Evolutionary conservation across 2,113 vertebrate genomes (phyloP).

Genomic region (Hystrix brachyura): DNA sequence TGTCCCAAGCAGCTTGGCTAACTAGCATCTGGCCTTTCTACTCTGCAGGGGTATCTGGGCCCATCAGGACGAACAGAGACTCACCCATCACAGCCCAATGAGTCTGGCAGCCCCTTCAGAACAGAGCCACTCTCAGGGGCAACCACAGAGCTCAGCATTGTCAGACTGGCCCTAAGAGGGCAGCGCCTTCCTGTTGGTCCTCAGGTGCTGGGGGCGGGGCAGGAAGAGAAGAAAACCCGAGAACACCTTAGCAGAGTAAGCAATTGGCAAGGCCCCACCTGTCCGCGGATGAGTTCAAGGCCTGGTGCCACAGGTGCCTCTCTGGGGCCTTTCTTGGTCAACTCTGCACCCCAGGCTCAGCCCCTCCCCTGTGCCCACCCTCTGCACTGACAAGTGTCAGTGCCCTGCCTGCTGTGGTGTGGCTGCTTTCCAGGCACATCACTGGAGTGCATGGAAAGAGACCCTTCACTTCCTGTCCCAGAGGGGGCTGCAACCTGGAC

Average conservation of each 20-base stretch:
- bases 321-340: background rate
- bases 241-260: background rate
- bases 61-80: background rate
- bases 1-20: background rate
- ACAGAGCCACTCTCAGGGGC: background rate
- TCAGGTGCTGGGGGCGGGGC: background rate
- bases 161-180: background rate
- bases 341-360: background rate
- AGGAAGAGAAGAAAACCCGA: background rate
- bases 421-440: background rate
- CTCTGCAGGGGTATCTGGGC: too few species aligned
- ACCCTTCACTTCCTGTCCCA: background rate
- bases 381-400: background rate
- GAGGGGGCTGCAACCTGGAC: background rate
- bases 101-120: background rate
- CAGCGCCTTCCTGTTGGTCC: background rate
- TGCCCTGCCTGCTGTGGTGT: background rate
- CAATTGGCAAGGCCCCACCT: too few species aligned
- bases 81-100: accelerated
- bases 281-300: background rate
- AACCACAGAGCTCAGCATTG: background rate
- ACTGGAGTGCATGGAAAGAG: background rate
- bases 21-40: background rate
- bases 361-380: background rate
- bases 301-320: background rate